These are phyloP conservation scores for Zaprionus inermis DNA, from an alignment of 1,140 invertebrate species.

Conservation along the genomic window DNA sequence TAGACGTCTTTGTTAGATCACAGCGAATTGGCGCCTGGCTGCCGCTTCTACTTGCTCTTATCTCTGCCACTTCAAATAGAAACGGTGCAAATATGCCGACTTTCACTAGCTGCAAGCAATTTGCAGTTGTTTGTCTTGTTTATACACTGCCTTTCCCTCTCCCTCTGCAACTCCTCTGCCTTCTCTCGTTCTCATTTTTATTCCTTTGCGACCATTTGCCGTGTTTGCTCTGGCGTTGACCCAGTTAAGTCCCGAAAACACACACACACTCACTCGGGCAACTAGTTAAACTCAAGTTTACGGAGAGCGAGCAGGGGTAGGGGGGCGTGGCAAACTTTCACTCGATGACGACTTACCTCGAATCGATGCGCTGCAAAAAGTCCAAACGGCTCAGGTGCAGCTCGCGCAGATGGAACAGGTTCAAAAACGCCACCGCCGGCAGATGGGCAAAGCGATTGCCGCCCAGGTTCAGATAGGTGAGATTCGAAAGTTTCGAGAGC, in stretches of 20 bases:
- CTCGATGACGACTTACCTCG: constrained; percentile 82
- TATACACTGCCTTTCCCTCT: constrained; percentile 6
- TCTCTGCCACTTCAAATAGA: neutral
- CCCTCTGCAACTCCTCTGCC: too few relatives aligned
- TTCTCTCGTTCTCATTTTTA: constrained; percentile 1
- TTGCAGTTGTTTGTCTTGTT: constrained; percentile 30
- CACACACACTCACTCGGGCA: constrained; percentile 13
- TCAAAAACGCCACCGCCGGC: constrained; percentile 90
- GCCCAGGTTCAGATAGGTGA: constrained; percentile 89
- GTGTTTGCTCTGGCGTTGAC: constrained; percentile 39
- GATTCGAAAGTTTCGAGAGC: constrained; percentile 89
- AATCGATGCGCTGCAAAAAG: constrained; percentile 88
- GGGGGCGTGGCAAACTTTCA: constrained; percentile 29
- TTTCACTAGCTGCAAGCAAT: constrained; percentile 33
- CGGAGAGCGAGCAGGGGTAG: neutral
- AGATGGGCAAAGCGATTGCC: constrained; percentile 90
- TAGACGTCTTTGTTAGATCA: neutral
- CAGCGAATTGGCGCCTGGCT: neutral
- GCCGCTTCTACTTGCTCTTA: neutral
- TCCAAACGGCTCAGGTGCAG: constrained; percentile 89
- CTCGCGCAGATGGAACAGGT: constrained; percentile 90
- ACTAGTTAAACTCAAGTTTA: constrained; percentile 14
- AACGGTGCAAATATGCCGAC: constrained; percentile 2
- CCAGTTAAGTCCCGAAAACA: constrained; percentile 27
- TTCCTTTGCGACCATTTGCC: constrained; percentile 25